phyloP scores from a whole-genome alignment of 2,797 vertebrate species.

The Sebastes elongatus region DNA sequence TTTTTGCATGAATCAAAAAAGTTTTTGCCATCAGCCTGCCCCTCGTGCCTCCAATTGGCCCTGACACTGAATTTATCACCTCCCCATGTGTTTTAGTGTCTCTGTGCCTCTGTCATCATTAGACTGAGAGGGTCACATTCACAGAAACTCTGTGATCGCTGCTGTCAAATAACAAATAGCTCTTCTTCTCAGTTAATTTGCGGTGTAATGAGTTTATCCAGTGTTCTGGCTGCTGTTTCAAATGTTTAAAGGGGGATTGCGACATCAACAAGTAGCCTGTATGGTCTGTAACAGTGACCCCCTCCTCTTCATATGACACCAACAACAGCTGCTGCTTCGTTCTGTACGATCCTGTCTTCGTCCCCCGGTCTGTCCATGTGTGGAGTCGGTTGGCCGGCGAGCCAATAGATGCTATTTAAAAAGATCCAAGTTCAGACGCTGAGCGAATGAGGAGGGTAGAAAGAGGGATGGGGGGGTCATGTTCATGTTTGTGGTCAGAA shows the following conservation, averaged over 20 bases:
- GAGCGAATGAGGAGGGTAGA: not conserved
- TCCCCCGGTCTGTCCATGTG: constrained; percentile 50
- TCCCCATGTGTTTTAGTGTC: not conserved
- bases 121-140: not conserved
- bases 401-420: constrained; percentile 69
- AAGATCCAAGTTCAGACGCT: constrained; percentile 31
- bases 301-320: constrained; percentile 70
- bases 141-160: not conserved
- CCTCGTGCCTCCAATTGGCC: not conserved
- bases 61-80: not conserved
- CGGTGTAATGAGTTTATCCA: not conserved
- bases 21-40: not conserved
- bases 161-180: not conserved
- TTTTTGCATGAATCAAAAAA: not conserved
- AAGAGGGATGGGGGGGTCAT: not conserved
- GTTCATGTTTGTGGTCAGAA: not conserved
- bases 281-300: constrained; percentile 20
- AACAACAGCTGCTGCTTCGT: constrained; percentile 67
- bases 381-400: constrained; percentile 26
- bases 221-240: constrained; percentile 18
- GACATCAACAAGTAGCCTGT: constrained; percentile 31
- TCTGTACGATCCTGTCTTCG: constrained; percentile 10
- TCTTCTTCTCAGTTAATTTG: not conserved
- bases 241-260: constrained; percentile 39
- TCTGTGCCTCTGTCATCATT: not conserved